phyloP scores from a whole-genome alignment of 2,888 invertebrate species.

The Mesoligia furuncula region DNA sequence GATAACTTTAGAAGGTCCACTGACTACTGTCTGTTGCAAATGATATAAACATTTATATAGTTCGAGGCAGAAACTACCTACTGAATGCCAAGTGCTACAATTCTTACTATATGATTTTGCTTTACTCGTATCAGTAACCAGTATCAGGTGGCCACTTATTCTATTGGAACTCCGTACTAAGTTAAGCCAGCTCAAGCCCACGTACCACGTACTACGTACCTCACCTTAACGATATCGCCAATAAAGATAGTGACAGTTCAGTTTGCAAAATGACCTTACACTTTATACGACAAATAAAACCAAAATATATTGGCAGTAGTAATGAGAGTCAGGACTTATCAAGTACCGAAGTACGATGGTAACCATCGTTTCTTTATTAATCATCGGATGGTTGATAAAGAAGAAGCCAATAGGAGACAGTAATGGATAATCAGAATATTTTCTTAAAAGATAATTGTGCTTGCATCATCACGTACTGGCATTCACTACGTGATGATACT shows the following conservation, averaged over 20 bases:
- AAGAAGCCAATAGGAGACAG: background rate
- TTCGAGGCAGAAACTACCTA: background rate
- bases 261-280: background rate
- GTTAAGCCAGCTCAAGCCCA: background rate
- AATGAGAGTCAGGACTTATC: background rate
- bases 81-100: background rate
- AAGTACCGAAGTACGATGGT: background rate
- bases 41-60: background rate
- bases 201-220: background rate
- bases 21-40: background rate
- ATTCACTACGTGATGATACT: too few relatives aligned
- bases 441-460: background rate
- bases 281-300: background rate
- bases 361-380: background rate
- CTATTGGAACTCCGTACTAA: background rate
- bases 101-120: background rate
- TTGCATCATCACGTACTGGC: background rate
- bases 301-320: too few relatives aligned
- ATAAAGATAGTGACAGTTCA: background rate
- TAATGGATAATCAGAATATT: background rate
- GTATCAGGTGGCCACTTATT: background rate
- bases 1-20: slow-evolving; percentile 9
- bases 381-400: background rate
- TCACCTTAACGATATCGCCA: background rate
- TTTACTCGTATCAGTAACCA: background rate